Evolutionary conservation across 2,113 vertebrate species (phyloP).

Genomic region (Tamias sibiricus): DNA sequence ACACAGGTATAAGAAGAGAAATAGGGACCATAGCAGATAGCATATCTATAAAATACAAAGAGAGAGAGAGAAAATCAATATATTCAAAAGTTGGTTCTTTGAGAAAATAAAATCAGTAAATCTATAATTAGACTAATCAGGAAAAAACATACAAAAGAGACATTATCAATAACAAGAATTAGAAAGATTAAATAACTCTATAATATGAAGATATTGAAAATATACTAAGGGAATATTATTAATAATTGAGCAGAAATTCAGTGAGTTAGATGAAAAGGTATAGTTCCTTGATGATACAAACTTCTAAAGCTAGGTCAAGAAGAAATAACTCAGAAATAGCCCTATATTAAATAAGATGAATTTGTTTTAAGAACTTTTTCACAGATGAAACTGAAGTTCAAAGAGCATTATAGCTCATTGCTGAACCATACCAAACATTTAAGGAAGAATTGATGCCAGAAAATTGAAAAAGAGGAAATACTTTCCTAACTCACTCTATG

Average conservation of each 20-base stretch:
- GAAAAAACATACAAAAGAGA: background rate
- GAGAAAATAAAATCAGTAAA: background rate
- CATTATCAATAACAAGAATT: background rate
- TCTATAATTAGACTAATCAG: background rate
- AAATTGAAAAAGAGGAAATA: background rate
- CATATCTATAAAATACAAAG: background rate
- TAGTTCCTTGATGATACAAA: background rate
- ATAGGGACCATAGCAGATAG: background rate
- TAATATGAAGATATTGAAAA: slow-evolving; percentile 13
- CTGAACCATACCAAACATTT: background rate
- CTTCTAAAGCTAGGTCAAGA: background rate
- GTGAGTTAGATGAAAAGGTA: background rate
- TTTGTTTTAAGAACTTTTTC: background rate
- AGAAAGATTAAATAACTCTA: background rate
- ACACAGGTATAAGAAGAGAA: background rate
- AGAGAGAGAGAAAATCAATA: background rate
- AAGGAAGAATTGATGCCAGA: background rate
- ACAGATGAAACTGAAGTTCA: background rate
- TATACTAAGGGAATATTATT: background rate
- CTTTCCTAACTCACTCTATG: background rate
- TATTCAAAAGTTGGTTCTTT: background rate
- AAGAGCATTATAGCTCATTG: background rate
- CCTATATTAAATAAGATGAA: background rate
- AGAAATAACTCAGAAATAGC: background rate
- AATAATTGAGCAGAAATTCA: background rate